Evolutionary conservation across 1,140 invertebrate species (phyloP).

Genomic region (Acyrthosiphon pisum): DNA sequence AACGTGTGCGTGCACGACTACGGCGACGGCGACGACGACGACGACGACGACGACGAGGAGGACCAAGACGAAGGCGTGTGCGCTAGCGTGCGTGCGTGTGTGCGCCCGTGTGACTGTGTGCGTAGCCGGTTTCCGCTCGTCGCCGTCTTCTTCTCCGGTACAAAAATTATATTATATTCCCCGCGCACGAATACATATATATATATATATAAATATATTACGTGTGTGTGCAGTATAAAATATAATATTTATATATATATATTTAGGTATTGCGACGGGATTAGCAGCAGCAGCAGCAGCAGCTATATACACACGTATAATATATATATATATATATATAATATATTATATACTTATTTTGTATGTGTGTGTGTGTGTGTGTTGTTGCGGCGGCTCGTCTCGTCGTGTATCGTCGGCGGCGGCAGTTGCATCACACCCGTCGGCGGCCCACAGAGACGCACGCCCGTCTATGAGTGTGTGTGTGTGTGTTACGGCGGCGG

Average conservation of each 20-base stretch:
- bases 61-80: neutral
- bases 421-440: slow-evolving; percentile 36
- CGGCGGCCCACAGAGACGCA: neutral
- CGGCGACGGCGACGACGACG: neutral
- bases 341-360: neutral
- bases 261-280: neutral
- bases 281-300: neutral
- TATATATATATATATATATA: neutral
- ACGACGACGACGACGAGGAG: neutral
- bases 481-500: neutral
- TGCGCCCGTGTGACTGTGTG: neutral
- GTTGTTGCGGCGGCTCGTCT: neutral
- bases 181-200: neutral
- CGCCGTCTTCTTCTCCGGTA: neutral
- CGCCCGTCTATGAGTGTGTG: neutral
- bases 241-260: neutral
- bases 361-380: neutral
- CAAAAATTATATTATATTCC: neutral
- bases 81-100: neutral
- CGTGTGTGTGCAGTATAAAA: no score
- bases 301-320: neutral
- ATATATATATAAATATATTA: no score
- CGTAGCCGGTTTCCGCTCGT: slow-evolving; percentile 10
- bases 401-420: neutral
- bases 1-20: neutral